phyloP scores from a whole-genome alignment of 2,797 vertebrate genomes.

The Morelia viridis region DNA sequence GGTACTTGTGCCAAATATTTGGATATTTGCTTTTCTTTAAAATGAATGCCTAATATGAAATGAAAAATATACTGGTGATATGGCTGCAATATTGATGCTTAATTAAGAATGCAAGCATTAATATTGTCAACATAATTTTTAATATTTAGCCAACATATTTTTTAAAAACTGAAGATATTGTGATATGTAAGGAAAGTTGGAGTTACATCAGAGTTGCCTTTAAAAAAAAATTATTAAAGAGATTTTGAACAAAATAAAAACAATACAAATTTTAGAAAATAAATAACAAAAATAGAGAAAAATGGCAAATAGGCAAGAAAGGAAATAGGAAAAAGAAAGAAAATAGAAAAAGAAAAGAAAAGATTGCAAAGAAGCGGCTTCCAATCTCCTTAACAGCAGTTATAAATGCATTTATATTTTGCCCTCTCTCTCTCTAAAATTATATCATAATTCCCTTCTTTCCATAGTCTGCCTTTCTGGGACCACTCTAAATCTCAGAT shows the following conservation, averaged over 20 bases:
- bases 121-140: fast-evolving
- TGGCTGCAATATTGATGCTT: neutral
- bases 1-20: constrained; percentile 29
- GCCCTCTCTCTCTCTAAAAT: neutral
- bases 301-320: neutral
- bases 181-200: neutral
- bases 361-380: neutral
- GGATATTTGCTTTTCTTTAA: constrained; percentile 20
- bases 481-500: neutral
- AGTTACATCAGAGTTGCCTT: neutral
- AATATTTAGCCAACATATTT: neutral
- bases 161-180: constrained; percentile 7
- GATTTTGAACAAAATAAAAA: neutral
- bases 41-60: neutral
- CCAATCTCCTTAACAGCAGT: neutral
- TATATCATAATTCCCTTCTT: neutral
- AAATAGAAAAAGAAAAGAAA: neutral
- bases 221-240: neutral
- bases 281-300: neutral
- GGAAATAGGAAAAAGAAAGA: neutral
- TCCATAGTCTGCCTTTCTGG: neutral
- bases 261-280: neutral
- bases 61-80: neutral
- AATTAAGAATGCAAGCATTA: constrained; percentile 25
- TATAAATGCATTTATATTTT: neutral